Base-by-base conservation (phyloP, 1,140 invertebrate species). In the Hirudo medicinalis region DNA sequence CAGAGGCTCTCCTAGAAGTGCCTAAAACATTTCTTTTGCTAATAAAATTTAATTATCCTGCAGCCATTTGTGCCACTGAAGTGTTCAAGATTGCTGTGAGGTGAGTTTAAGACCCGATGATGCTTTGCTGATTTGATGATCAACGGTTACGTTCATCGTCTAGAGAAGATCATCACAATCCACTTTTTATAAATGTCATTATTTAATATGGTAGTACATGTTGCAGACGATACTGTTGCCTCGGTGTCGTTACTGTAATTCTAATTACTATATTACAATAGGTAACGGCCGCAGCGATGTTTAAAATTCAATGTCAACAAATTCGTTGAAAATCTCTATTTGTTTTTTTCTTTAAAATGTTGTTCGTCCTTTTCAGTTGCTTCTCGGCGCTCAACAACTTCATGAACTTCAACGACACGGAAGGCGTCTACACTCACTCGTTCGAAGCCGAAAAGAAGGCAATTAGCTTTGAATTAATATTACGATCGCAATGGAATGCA, bases 391-490 rank as follows among this genome's bases (percentile, higher is more conserved):
- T 99, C 78, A 90, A 93, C 78, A 99, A 99, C 84, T 98, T 97
- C 79, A 89, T 98, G 87, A 91, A 97, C 53, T 90, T 99, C 74
- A 98, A 95, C 79, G 91, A 99, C 84, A 84, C 91, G 0, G 92
- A 97, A 79, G 95, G 95, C 17, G 91, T 98, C 70, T 98, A 97
- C 78, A 92, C 92, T 0, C 96, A 94, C 77, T 93, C 91, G 43
- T 97, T 96, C 80, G 89, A 91, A 82, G 90, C 92, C 0, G 93
- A 97, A 77, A 90, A 86, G 77, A 86, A 86, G 79, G 85, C 86
- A 86, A 78, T 84, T 86, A 13, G 43, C 43, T 49, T 49, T 49
- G 43, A 49, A 49, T 8, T 49, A 49, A 49, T 49, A 49, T 49
- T 49, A 8, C 43, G 3, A 49, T 2, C 13, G 43, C 15, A 8